Percentiles rank a stretch among this genome's conserved stretches.
Evolutionary conservation across 2,113 vertebrate genomes (phyloP).

Genomic region (Paramormyrops kingsleyae): DNA sequence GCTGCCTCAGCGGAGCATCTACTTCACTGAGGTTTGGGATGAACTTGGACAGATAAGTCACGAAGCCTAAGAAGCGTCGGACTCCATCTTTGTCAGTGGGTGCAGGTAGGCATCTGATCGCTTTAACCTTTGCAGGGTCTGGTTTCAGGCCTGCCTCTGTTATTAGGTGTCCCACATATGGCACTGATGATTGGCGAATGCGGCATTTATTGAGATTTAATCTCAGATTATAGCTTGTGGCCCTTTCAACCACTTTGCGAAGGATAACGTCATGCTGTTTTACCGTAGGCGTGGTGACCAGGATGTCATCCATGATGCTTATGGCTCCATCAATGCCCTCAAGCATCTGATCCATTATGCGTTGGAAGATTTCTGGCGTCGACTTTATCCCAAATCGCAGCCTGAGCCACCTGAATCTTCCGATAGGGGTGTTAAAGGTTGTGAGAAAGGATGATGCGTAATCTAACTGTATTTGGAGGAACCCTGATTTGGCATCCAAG

Average conservation of each 20-base stretch:
- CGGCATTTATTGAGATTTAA: conserved; percentile 21
- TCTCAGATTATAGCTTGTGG: conserved; percentile 19
- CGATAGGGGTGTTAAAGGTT: conserved; percentile 21
- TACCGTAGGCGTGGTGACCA: neutral
- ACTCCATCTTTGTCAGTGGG: conserved; percentile 24
- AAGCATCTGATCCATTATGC: conserved; percentile 18
- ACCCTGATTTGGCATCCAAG: conserved; percentile 28
- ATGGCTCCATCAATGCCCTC: conserved; percentile 6
- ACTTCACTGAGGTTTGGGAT: conserved; percentile 18
- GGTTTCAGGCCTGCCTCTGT: conserved; percentile 22
- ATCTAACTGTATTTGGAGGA: conserved; percentile 26
- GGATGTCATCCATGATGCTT: conserved; percentile 22
- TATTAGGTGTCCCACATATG: conserved; percentile 18
- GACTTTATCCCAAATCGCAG: conserved; percentile 18
- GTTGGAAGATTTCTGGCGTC: conserved; percentile 17
- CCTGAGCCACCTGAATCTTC: conserved; percentile 19
- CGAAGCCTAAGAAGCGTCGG: neutral
- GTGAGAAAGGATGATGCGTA: conserved; percentile 21
- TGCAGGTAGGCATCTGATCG: neutral
- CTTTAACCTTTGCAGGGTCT: conserved; percentile 15
- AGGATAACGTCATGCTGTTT: conserved; percentile 14
- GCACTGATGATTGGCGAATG: neutral
- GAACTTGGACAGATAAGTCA: conserved; percentile 18
- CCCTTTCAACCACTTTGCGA: conserved; percentile 10
- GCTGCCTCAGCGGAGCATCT: neutral